These are phyloP conservation scores for Hypena proboscidalis DNA, from an alignment of 2,888 invertebrate species.

Conservation along the genomic window DNA sequence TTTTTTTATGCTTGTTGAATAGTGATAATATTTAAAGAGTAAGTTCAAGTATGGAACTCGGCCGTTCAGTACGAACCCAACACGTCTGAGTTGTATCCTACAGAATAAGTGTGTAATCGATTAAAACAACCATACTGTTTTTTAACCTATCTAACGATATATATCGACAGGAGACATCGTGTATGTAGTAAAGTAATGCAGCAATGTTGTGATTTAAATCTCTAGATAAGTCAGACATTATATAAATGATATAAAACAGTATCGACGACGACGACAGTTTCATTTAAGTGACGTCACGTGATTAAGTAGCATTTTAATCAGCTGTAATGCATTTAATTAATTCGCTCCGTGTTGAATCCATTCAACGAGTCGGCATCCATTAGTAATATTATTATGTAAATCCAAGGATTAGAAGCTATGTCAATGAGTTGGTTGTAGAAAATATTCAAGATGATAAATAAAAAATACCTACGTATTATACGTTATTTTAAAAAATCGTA, in stretches of 20 bases:
- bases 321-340: conserved; percentile 10
- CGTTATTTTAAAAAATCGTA: background rate
- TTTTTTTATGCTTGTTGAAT: too few species aligned
- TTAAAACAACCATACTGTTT: too few species aligned
- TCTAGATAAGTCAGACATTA: conserved; percentile 4
- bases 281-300: conserved; percentile 15
- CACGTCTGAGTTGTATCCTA: too few species aligned
- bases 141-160: too few species aligned
- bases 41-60: too few species aligned
- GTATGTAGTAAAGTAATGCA: conserved; percentile 1
- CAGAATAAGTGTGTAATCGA: conserved; percentile 10
- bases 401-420: background rate
- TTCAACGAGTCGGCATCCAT: conserved; percentile 10
- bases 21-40: too few species aligned
- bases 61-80: too few species aligned
- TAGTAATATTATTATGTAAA: conserved; percentile 8
- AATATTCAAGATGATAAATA: background rate
- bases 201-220: conserved; percentile 10
- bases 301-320: conserved; percentile 9
- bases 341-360: conserved; percentile 18
- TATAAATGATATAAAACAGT: conserved; percentile 7
- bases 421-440: background rate
- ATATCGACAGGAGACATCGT: too few species aligned
- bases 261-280: too few species aligned
- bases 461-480: background rate